Evolutionary conservation across 30 jellyfish, hydroid and myxozoan species (phyloP), one percentile per base, ranked within the genome.

Genomic region (Pelagia noctiluca): DNA sequence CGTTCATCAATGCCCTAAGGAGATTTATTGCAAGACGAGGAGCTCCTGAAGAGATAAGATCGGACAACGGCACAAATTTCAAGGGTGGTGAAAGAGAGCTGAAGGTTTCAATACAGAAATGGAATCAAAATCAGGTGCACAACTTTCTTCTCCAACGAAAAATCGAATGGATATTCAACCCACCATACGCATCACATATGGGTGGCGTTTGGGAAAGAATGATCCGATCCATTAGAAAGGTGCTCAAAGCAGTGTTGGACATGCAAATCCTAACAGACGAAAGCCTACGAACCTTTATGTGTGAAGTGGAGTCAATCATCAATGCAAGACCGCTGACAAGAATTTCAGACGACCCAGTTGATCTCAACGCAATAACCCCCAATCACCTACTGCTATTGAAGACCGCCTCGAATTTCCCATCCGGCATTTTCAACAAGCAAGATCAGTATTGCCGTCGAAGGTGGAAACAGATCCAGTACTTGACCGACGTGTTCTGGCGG

Each of bases 131-230:
- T 29, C 36, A 49, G 47, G 42, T 83, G 12, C 71, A 36, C 72
- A 47, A 37, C 12, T 65, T 31, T 50, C 71, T 81, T 13, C 76
- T 49, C n/a, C 84, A 81, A 22, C 83, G 49, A 16, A 52, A 71
- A 13, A 50, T 74, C 65, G 33, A 46, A 2, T 87, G 96, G 96
- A 33, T 19, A 0, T 77, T 77, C 63, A 66, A 78, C 60, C 96
- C 96, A 8, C 96, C 96, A 31, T 35, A 34, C 8, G 83, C 92
- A 1, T 49, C 75, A 0, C 92, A 87, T 35, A 65, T 74, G 83
- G 96, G 87, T 12, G 96, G 96, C 12, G 92, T 78, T 0, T 87
- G 88, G 91, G 96, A 87, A 49, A 84, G 92, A 2, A 24, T 67
- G 21, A 87, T 87, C 0, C 71, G 92, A 26, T 32, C 84, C 13